Evolutionary conservation across 1,140 invertebrate species (phyloP).

Genomic region (Penaeus japonicus): DNA sequence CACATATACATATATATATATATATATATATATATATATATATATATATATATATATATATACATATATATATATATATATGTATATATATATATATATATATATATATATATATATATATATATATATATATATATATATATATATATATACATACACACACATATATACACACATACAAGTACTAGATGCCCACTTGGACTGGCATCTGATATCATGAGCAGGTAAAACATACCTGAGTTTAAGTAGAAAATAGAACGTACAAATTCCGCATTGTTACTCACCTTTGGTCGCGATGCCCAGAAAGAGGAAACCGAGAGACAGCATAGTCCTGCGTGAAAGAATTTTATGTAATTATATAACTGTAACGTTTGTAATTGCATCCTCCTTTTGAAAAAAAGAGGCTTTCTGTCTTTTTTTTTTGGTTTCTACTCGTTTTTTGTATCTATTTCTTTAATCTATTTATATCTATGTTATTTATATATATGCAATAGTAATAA

Average conservation of each 20-base stretch:
- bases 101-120: background rate
- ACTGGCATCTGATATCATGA: no score
- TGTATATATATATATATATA: background rate
- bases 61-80: background rate
- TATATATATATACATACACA: background rate
- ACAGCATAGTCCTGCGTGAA: constrained; percentile 38
- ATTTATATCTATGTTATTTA: no score
- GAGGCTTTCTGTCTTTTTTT: no score
- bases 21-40: constrained; percentile 6
- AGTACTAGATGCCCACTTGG: no score
- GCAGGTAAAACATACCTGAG: no score
- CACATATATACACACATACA: no score
- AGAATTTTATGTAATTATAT: background rate
- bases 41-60: background rate
- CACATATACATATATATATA: background rate
- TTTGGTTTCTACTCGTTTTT: no score
- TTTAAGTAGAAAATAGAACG: no score
- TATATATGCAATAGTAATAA: no score
- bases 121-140: no score
- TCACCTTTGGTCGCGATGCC: constrained; percentile 43
- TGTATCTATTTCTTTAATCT: no score
- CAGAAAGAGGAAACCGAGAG: constrained; percentile 38
- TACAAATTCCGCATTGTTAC: background rate
- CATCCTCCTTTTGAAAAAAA: background rate
- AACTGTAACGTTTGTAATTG: background rate